These are phyloP conservation scores for Chaetura pelagica DNA, from an alignment of 2,113 vertebrate genomes.

Conservation along the genomic window DNA sequence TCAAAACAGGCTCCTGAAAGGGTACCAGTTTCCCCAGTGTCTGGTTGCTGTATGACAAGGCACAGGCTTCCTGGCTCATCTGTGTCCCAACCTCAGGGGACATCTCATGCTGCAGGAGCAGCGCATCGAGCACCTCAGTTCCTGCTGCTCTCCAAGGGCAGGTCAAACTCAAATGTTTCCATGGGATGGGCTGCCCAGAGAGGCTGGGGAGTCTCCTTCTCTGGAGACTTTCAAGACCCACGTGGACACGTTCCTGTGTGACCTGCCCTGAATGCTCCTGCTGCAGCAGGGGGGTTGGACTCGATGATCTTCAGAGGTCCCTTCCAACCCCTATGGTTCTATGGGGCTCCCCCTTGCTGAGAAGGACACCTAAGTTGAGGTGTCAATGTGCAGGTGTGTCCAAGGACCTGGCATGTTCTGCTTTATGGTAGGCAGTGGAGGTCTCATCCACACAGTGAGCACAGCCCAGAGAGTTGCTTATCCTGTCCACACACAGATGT, in stretches of 20 bases:
- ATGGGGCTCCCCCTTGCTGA: background rate
- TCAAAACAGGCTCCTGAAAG: background rate
- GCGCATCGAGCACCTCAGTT: accelerated
- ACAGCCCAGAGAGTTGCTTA: background rate
- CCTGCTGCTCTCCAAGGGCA: background rate
- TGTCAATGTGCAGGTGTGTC: too few relatives aligned
- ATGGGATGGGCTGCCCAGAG: too few relatives aligned
- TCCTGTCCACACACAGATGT: background rate
- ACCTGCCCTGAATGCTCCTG: too few relatives aligned
- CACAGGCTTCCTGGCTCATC: background rate
- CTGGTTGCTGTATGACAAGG: background rate
- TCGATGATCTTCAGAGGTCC: too few relatives aligned
- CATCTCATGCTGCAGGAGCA: background rate
- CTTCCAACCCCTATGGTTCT: too few relatives aligned
- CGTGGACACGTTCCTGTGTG: too few relatives aligned
- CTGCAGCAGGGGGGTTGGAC: too few relatives aligned
- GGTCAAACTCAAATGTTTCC: background rate
- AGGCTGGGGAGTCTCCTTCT: too few relatives aligned
- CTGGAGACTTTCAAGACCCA: too few relatives aligned
- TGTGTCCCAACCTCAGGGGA: background rate
- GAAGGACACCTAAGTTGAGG: background rate
- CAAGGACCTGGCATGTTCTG: background rate
- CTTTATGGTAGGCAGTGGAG: background rate
- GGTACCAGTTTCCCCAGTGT: background rate
- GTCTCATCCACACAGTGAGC: background rate